Evolutionary conservation across 2,888 invertebrate species (phyloP).

Genomic region (Leucoma salicis): DNA sequence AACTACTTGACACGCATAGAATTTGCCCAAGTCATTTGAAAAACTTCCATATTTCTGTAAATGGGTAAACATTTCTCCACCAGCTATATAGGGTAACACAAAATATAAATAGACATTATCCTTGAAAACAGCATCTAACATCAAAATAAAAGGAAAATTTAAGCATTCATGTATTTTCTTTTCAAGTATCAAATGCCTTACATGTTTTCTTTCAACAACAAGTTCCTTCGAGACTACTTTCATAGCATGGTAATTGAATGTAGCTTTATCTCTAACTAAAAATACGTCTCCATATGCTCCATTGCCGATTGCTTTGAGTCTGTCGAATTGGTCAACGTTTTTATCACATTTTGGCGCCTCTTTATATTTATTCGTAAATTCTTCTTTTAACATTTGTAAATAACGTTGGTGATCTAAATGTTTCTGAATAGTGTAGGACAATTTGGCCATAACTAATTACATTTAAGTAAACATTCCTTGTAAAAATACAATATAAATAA

Average conservation of each 20-base stretch:
- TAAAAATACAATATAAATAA: conserved; percentile 36
- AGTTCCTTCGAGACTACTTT: conserved; percentile 92
- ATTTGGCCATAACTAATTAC: conserved; percentile 54
- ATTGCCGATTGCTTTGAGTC: conserved; percentile 88
- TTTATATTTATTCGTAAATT: conserved; percentile 43
- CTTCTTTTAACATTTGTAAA: conserved; percentile 54
- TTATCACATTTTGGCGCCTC: conserved; percentile 35
- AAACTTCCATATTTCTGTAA: conserved; percentile 82
- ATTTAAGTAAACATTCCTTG: conserved; percentile 41
- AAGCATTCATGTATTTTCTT: conserved; percentile 92
- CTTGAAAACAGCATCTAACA: conserved; percentile 90
- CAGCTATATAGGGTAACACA: conserved; percentile 89
- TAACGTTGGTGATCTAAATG: conserved; percentile 58
- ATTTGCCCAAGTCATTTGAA: conserved; percentile 88
- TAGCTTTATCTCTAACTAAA: conserved; percentile 83
- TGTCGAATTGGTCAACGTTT: conserved; percentile 84
- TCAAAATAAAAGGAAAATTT: conserved; percentile 91
- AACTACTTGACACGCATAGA: conserved; percentile 95
- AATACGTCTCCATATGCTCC: conserved; percentile 95
- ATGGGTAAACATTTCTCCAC: conserved; percentile 91
- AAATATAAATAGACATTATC: conserved; percentile 92
- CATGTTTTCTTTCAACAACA: conserved; percentile 90
- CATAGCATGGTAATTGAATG: conserved; percentile 87
- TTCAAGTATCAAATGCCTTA: conserved; percentile 92
- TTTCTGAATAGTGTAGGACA: conserved; percentile 46